Percentiles rank a stretch among this genome's conserved stretches.
These are phyloP conservation scores for Bostrychus sinensis DNA, from an alignment of 2,113 vertebrate genomes.

Conservation along the genomic window DNA sequence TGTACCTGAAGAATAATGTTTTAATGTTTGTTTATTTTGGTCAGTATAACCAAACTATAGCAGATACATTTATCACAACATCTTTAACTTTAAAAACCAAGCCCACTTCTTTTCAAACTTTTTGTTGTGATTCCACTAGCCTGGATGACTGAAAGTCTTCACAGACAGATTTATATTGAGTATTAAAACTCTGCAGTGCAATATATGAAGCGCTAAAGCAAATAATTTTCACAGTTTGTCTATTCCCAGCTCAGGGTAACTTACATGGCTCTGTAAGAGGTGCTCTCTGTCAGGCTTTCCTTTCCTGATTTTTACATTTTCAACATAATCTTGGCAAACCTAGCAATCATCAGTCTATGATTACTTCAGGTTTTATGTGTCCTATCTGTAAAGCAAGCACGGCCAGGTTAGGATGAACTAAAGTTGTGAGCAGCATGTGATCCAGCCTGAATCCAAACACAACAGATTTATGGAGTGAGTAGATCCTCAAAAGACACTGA, in stretches of 20 bases:
- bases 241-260: conserved; percentile 26
- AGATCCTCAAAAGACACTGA: conserved; percentile 37
- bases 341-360: conserved; percentile 34
- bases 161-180: too few species aligned
- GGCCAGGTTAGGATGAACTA: conserved; percentile 10
- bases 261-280: conserved; percentile 19
- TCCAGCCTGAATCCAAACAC: conserved; percentile 15
- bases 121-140: too few species aligned
- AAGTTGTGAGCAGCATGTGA: conserved; percentile 44
- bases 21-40: too few species aligned
- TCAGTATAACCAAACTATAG: too few species aligned
- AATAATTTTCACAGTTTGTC: conserved; percentile 33
- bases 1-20: too few species aligned
- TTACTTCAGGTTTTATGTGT: conserved; percentile 47
- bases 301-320: conserved; percentile 33
- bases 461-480: conserved; percentile 46
- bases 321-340: conserved; percentile 39
- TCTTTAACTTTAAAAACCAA: too few species aligned
- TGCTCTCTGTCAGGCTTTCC: conserved; percentile 28
- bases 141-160: too few species aligned
- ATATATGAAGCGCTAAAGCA: conserved; percentile 35
- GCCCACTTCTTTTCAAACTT: too few species aligned
- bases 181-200: too few species aligned
- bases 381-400: conserved; percentile 27
- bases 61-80: too few species aligned